Conservation (phyloP, 2,113 vertebrate genomes). For the Perca flavescens region DNA sequence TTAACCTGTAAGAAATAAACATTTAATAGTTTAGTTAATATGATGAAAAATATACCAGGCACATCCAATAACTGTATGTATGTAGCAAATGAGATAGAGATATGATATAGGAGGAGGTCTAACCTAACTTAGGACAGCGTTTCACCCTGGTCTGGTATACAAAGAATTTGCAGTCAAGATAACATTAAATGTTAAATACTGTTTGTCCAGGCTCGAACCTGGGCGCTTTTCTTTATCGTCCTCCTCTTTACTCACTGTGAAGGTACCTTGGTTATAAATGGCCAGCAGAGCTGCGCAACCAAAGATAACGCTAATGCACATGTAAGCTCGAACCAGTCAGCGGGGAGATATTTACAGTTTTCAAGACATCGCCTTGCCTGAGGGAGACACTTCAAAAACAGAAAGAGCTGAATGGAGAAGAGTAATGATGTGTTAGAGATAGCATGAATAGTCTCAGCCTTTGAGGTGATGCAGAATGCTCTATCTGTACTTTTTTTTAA, state of each 20-base stretch:
- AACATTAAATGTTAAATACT: constrained; percentile 16
- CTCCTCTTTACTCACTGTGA: constrained; percentile 44
- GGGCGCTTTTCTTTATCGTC: constrained; percentile 30
- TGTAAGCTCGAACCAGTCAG: constrained; percentile 59
- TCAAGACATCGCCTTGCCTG: constrained; percentile 40
- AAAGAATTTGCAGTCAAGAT: not conserved
- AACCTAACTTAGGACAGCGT: not conserved
- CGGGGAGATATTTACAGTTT: constrained; percentile 62
- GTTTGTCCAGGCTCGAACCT: constrained; percentile 25
- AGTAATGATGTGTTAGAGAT: constrained; percentile 67
- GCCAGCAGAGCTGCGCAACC: constrained; percentile 44
- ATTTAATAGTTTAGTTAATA: not conserved
- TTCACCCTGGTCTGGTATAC: not conserved
- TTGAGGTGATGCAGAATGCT: constrained; percentile 52
- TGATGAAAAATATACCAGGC: not conserved
- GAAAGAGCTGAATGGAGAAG: constrained; percentile 55
- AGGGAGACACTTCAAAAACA: constrained; percentile 64
- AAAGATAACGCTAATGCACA: constrained; percentile 68
- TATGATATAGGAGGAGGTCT: not conserved
- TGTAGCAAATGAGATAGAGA: not conserved
- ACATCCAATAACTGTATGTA: not conserved
- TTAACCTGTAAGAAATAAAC: not conserved
- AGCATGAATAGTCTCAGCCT: constrained; percentile 37
- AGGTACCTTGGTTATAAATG: constrained; percentile 56
- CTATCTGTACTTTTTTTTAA: constrained; percentile 17